Percentiles rank a stretch among this genome's conserved stretches.
phyloP scores from a whole-genome alignment of 2,113 vertebrate species.

The Mus spicilegus region DNA sequence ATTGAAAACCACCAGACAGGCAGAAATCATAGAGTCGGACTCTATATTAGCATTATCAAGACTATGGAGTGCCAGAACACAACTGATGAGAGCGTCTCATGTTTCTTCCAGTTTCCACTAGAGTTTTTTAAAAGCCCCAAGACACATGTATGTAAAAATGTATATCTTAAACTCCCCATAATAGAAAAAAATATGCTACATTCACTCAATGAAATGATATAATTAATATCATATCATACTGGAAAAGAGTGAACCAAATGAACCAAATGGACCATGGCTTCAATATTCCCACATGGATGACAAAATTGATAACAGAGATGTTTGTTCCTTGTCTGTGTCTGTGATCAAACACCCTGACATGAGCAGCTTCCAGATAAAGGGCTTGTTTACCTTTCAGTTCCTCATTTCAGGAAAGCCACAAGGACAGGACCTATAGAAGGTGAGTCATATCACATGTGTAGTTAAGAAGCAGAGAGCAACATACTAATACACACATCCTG shows the following conservation, averaged over 20 bases:
- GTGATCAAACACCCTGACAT: not conserved
- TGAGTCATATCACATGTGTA: too few species aligned
- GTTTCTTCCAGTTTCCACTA: not conserved
- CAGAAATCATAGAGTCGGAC: not conserved
- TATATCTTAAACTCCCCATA: not conserved
- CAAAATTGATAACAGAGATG: not conserved
- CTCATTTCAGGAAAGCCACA: too few species aligned
- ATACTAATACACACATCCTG: not conserved
- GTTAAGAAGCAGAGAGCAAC: too few species aligned
- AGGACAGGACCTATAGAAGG: not conserved
- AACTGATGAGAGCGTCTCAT: not conserved
- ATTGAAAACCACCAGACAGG: not conserved
- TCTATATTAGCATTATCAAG: not conserved
- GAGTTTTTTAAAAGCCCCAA: not conserved
- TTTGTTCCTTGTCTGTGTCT: not conserved
- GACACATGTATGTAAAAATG: not conserved
- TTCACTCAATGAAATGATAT: not conserved
- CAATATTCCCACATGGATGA: not conserved
- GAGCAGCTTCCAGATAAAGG: not conserved
- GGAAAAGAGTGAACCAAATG: not conserved
- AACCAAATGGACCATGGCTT: not conserved
- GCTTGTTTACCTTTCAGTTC: too few species aligned
- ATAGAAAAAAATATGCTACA: not conserved
- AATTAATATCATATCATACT: not conserved
- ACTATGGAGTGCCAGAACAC: not conserved